Base-by-base conservation (phyloP, 2,888 invertebrate species). In the Drosophila testacea region DNA sequence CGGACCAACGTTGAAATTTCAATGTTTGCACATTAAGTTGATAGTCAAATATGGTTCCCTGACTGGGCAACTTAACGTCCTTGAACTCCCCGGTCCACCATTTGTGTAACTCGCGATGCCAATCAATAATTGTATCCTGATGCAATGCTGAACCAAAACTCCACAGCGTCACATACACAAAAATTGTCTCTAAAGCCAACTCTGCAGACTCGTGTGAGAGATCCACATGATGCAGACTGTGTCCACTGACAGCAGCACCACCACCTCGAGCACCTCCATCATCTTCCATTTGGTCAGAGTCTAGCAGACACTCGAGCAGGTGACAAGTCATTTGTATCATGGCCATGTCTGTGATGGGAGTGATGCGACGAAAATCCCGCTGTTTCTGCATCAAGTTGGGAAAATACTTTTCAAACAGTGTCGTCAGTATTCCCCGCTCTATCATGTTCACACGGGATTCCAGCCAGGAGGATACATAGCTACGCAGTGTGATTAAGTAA, bases 1-100 rank as follows among this genome's bases (percentile, higher is more conserved):
- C 97, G 0, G 95, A 95, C 99, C 99, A 99, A 0, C 96, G 96
- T 46, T 95, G 91, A 90, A 98, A 97, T 87, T 96, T 96, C 91
- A 98, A 97, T 0, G 96, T 95, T 83, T 96, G 96, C 4, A 94
- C 93, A 90, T 99, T 98, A 68, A 98, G 96, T 91, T 95, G 98
- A 93, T 96, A 98, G 91, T 96, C 96, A 91, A 98, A 99, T 4
- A 99, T 95, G 28, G 95, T 97, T 13, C 96, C 97, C 32, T 95
- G 89, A 0, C 95, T 92, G 0, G 98, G 98, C 92, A 98, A 97
- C 92, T 97, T 98, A 59, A 98, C 94, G 22, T 96, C 95, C 93
- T 98, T 98, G 92, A 98, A 99, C 93, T 99, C 98, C 73, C 95
- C 96, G 34, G 94, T 94, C 95, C 98, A 99, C 98, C 98, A 99